Evolutionary conservation across 2,113 vertebrate genomes (phyloP).

Genomic region (Actenoides lindsayi): DNA sequence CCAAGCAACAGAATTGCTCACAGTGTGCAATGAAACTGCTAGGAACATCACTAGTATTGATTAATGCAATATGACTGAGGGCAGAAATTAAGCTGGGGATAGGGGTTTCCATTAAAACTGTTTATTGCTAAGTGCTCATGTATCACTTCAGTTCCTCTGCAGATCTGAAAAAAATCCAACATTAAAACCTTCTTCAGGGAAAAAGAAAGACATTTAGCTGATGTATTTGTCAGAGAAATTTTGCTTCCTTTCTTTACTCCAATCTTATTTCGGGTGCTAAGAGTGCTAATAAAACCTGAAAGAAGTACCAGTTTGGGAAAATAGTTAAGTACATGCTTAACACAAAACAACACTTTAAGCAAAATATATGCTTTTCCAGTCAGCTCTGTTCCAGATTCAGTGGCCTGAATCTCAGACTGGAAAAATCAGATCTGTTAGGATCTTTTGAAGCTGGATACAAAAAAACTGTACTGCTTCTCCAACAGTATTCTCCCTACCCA

Average conservation of each 20-base stretch:
- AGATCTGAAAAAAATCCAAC: background rate
- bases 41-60: slow-evolving; percentile 41
- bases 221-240: background rate
- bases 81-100: slow-evolving; percentile 68
- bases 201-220: slow-evolving; percentile 46
- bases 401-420: background rate
- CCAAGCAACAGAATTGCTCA: slow-evolving; percentile 30
- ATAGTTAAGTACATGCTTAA: slow-evolving; percentile 37
- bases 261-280: slow-evolving; percentile 53
- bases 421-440: background rate
- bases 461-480: background rate
- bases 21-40: background rate
- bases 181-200: slow-evolving; percentile 51
- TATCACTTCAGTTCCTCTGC: slow-evolving; percentile 38
- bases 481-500: background rate
- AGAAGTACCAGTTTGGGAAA: slow-evolving; percentile 57
- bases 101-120: slow-evolving; percentile 67
- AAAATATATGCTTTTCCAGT: slow-evolving; percentile 35
- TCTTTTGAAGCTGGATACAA: background rate
- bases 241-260: slow-evolving; percentile 25
- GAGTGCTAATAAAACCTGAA: slow-evolving; percentile 54
- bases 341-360: slow-evolving; percentile 50
- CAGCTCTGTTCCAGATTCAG: background rate
- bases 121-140: slow-evolving; percentile 62
- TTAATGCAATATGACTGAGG: slow-evolving; percentile 52